Evolutionary conservation across 2,797 vertebrate species (phyloP).

Genomic region (Schizothorax lantsangensis): DNA sequence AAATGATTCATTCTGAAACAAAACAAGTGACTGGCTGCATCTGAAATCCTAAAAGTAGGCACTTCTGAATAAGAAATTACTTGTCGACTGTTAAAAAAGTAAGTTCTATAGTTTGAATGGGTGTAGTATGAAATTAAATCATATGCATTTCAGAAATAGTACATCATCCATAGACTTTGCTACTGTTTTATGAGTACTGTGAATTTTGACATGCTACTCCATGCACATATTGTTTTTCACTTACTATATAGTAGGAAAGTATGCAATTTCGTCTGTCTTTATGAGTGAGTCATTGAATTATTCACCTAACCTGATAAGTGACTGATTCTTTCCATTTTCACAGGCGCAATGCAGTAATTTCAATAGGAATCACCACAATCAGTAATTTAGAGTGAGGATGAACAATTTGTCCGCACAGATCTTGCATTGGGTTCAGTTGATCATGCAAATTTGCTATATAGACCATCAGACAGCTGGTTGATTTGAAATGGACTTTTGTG

Average conservation of each 20-base stretch:
- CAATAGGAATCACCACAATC: not conserved
- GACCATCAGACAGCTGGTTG: not conserved
- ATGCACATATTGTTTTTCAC: not conserved
- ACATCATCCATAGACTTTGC: not conserved
- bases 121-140: too few relatives aligned
- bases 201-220: not conserved
- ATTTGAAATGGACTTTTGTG: not conserved
- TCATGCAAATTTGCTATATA: not conserved
- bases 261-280: not conserved
- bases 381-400: not conserved
- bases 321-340: not conserved
- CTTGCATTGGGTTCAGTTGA: not conserved
- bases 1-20: not conserved
- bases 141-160: not conserved
- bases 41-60: not conserved
- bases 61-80: not conserved
- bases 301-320: not conserved
- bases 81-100: not conserved
- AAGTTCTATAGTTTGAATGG: not conserved
- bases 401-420: not conserved
- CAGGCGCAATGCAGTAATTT: not conserved
- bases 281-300: not conserved
- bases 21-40: not conserved
- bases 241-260: not conserved
- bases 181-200: not conserved